Conservation (phyloP, 2,888 invertebrate genomes). For the Platycheirus rosarum region DNA sequence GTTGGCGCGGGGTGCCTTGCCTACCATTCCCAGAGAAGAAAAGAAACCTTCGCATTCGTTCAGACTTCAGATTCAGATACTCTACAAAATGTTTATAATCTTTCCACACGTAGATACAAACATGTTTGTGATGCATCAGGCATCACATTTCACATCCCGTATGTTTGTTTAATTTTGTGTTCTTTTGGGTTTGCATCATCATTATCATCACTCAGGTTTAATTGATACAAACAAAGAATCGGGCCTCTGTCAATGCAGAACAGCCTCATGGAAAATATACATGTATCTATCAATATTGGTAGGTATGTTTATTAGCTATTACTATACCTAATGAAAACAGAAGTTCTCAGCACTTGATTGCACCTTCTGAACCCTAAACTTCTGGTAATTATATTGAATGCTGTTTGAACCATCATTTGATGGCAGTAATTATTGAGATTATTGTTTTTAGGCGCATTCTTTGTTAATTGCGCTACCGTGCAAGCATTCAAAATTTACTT, state of each 20-base stretch:
- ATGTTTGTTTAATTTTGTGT: conserved; percentile 55
- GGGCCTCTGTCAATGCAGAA: no score
- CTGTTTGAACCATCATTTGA: conserved; percentile 58
- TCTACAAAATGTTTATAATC: conserved; percentile 1
- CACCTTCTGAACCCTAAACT: neutral
- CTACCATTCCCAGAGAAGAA: no score
- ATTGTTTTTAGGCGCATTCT: conserved; percentile 57
- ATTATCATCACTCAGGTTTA: conserved; percentile 61
- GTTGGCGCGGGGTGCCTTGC: no score
- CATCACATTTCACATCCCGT: neutral
- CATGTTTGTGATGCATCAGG: conserved; percentile 12
- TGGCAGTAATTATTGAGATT: conserved; percentile 59
- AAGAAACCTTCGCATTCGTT: no score
- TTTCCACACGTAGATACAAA: conserved; percentile 36
- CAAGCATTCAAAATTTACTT: conserved; percentile 3
- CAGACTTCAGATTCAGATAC: no score
- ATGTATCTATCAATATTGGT: no score
- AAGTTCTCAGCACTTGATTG: conserved; percentile 51
- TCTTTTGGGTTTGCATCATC: conserved; percentile 47
- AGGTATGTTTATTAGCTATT: no score
- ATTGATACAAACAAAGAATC: conserved; percentile 34
- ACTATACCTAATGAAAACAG: conserved; percentile 9
- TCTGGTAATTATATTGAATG: conserved; percentile 5
- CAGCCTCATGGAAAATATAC: no score
- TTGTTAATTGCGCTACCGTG: conserved; percentile 43